Base-by-base conservation (phyloP, 2,888 invertebrate genomes). In the Acholoe squamosa region DNA sequence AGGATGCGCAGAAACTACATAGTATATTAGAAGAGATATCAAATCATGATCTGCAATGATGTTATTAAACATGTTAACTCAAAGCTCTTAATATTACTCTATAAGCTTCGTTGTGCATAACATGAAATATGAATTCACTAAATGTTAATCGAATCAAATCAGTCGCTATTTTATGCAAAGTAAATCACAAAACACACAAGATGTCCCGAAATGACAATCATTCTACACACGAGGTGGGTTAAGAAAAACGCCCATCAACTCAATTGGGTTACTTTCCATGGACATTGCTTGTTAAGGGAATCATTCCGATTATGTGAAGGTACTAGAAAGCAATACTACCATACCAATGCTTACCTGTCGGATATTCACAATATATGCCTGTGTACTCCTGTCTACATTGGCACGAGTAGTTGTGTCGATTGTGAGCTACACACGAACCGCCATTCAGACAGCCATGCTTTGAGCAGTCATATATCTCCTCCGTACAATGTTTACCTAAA, bases 371-470 rank as follows among this genome's bases (percentile, higher is more conserved):
- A 77, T 91, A 91, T 7, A 92, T 80, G 31, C 94, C 94, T 19
- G 93, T 93, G 91, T 91, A 94, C 10, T 93, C 93, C 0, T 91
- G 54, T 25, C 91, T 67, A 91, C 94, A 94, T 25, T 56, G 33
- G 89, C 94, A 94, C 16, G 92, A 91, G 77, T 94, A 92, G 91
- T 93, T 92, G 77, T 90, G 92, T 34, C 91, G 91, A 52, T 92
- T 93, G 52, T 91, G 91, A 0, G 93, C 91, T 22, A 92, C 88
- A 91, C 94, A 94, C 0, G 54, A 67, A 0, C 93, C 93, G 10
- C 94, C 93, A 76, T 93, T 91, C 52, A 43, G 89, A 91, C 94
- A 94, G 0, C 93, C 92, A 52, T 93, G 91, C 16, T 51, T 61
- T 10, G 61, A 56, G 61, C 92, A 92, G 90, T 92, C 91, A 84